These are phyloP conservation scores for Microcebus tavaratra DNA, from an alignment of 2,113 vertebrate species.

Conservation along the genomic window DNA sequence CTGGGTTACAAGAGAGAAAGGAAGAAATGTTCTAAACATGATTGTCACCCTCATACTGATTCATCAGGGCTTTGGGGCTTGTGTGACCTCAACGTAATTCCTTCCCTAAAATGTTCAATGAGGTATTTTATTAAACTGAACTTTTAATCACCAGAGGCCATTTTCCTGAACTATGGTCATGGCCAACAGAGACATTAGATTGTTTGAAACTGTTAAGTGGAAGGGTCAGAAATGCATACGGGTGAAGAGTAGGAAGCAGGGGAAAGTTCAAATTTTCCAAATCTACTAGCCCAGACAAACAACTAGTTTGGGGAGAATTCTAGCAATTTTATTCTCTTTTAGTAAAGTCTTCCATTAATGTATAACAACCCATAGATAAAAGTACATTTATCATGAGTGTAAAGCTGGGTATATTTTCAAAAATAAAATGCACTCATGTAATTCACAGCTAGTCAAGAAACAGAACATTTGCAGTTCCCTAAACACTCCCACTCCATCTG, in stretches of 20 bases:
- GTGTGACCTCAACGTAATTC: not conserved
- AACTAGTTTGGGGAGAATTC: not conserved
- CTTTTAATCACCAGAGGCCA: not conserved
- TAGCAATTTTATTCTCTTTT: not conserved
- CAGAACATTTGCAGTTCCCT: not conserved
- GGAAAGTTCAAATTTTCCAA: not conserved
- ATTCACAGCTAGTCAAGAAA: not conserved
- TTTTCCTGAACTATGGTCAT: not conserved
- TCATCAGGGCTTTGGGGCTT: not conserved
- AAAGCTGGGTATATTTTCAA: not conserved
- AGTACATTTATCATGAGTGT: not conserved
- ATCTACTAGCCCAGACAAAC: not conserved
- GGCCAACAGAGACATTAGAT: not conserved
- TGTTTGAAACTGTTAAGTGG: not conserved
- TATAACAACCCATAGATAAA: not conserved
- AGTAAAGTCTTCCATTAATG: not conserved
- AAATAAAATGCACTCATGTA: not conserved
- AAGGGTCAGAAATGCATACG: not conserved
- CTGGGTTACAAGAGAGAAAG: not conserved
- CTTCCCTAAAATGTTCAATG: not conserved
- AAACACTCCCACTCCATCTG: rapidly evolving
- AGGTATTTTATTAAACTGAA: slow-evolving; percentile 21
- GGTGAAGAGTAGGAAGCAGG: not conserved
- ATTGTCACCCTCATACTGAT: not conserved
- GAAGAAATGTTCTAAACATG: not conserved